Percentiles rank a stretch among this genome's conserved stretches.
Conservation (phyloP, 1,140 invertebrate genomes). For the Alviniconcha marisindica region DNA sequence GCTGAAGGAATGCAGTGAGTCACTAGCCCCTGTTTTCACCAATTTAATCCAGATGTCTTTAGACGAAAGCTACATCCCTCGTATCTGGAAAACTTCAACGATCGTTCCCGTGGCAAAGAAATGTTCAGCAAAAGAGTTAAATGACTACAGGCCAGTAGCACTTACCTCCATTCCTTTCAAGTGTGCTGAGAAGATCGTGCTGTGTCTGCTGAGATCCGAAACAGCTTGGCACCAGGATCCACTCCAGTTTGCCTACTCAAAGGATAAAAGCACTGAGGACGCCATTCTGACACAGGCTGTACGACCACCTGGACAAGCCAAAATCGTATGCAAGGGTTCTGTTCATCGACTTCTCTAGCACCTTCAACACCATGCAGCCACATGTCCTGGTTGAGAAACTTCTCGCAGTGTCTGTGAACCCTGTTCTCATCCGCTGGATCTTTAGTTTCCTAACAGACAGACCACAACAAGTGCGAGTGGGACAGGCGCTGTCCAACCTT, state of each 20-base stretch:
- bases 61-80: neutral
- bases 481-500: neutral
- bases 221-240: conserved; percentile 7
- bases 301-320: neutral
- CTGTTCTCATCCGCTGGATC: conserved; percentile 3
- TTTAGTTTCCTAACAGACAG: neutral
- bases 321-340: conserved; percentile 14
- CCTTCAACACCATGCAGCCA: conserved; percentile 28
- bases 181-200: conserved; percentile 8
- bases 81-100: conserved; percentile 2
- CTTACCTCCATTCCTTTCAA: neutral
- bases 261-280: neutral
- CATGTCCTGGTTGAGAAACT: conserved; percentile 29
- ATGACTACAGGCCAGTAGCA: neutral
- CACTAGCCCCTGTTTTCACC: neutral
- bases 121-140: neutral
- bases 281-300: neutral
- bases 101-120: conserved; percentile 6
- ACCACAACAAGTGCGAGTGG: neutral
- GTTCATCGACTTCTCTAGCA: conserved; percentile 1
- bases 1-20: neutral
- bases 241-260: neutral
- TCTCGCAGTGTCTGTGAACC: neutral
- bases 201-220: neutral
- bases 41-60: neutral